Base-by-base conservation (phyloP, 2,888 invertebrate genomes). In the Acleris sparsana region DNA sequence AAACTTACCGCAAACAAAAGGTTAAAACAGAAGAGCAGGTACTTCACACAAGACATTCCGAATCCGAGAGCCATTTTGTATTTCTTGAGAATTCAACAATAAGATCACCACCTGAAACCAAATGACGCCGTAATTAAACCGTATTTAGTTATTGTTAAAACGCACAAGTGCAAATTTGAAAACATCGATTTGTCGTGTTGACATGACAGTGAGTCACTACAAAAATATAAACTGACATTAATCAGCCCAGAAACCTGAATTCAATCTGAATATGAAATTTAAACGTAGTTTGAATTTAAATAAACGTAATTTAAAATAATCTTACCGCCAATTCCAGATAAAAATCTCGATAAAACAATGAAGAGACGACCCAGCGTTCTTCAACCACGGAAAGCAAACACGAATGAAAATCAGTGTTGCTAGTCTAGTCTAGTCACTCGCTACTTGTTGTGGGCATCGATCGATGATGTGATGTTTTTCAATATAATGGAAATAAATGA, bases 21-120 rank as follows among this genome's bases (percentile, higher is more conserved):
- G 90, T 97, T 98, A 93, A 97, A 97, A 75, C 96, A 94, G 88
- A 97, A 97, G 58, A 98, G 94, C 69, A 98, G 94, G 86, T 97
- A 97, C 91, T 98, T 98, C 76, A 97, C 95, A 92, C 97, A 97
- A 77, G 96, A 95, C 95, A 97, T 96, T 82, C 96, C 96, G 75
- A 95, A 95, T 74, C 95, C 95, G 77, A 95, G 94, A 92, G 96
- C 96, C 96, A 96, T 96, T 80, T 82, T 88, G 75, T 76, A 75
- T 72, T 73, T 67, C 76, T 86, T 89, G 93, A 79, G 63, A 69
- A 71, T 74, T 75, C 55, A 76, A 75, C 78, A 73, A 71, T 71
- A 77, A 79, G 79, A 67, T 75, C 70, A 73, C 72, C 75, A 84
- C 80, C 89, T 90, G 84, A 69, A 91, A 90, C 80, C 87, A 91